Evolutionary conservation across 2,113 vertebrate genomes (phyloP).

Genomic region (Corydoras maculifer): DNA sequence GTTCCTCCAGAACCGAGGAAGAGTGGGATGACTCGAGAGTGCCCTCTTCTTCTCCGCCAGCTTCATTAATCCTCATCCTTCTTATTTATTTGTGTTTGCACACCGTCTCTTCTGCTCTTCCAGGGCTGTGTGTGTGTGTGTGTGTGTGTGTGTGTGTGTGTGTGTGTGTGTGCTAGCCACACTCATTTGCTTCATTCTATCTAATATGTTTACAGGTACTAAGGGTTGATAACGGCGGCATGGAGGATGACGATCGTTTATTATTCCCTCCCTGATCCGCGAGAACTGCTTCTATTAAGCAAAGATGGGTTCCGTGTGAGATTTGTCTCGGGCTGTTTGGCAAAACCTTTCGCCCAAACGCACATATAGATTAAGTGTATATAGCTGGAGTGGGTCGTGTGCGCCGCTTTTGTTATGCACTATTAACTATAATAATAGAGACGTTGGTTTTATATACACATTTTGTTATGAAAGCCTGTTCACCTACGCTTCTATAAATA

Average conservation of each 20-base stretch:
- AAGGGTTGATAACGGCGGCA: slow-evolving; percentile 4
- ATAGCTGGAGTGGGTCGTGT: too few species aligned
- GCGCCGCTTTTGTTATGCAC: too few species aligned
- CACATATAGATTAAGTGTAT: too few species aligned
- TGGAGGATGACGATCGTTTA: slow-evolving; percentile 4
- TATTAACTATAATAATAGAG: too few species aligned
- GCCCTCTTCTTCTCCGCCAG: slow-evolving; percentile 27
- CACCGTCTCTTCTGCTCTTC: slow-evolving; percentile 22
- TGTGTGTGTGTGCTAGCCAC: not conserved
- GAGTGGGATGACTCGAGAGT: slow-evolving; percentile 37
- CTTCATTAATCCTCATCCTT: slow-evolving; percentile 41
- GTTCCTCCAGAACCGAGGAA: slow-evolving; percentile 18
- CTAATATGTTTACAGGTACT: slow-evolving; percentile 14
- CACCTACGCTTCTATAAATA: too few species aligned
- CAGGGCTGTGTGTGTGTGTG: not conserved
- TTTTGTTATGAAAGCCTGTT: too few species aligned
- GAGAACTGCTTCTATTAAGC: slow-evolving; percentile 2
- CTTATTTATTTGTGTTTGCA: slow-evolving; percentile 39
- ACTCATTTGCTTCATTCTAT: slow-evolving; percentile 16
- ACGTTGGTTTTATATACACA: too few species aligned
- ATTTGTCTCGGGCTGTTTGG: too few species aligned
- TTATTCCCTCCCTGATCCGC: slow-evolving; percentile 6
- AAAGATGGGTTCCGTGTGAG: slow-evolving; percentile 1
- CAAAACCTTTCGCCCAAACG: too few species aligned
- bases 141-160: not conserved